phyloP scores from a whole-genome alignment of 2,113 vertebrate genomes.

The Heterocephalus glaber region DNA sequence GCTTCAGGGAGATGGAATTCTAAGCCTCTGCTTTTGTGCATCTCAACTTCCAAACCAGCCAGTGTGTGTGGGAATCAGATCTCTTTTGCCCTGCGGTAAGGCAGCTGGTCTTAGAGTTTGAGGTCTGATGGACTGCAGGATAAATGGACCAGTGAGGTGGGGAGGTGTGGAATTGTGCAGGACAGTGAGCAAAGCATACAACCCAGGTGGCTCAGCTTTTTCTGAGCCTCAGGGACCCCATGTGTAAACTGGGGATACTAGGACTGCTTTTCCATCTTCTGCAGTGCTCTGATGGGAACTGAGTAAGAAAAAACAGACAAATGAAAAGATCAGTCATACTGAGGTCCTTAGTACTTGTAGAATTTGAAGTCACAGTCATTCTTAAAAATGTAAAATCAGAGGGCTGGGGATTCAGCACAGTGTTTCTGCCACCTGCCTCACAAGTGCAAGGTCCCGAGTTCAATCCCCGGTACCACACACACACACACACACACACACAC shows the following conservation, averaged over 20 bases:
- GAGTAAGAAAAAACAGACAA: background rate
- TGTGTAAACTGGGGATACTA: background rate
- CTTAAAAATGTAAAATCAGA: background rate
- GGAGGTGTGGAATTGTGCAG: background rate
- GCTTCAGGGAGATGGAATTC: background rate
- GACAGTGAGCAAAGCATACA: background rate
- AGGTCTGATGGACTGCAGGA: background rate
- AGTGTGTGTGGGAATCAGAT: background rate
- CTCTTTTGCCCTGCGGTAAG: background rate
- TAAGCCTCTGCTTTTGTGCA: background rate
- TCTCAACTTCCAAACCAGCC: background rate
- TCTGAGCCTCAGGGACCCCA: background rate
- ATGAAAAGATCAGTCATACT: background rate
- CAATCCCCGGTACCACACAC: too few species aligned
- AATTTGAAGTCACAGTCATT: background rate
- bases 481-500: too few species aligned
- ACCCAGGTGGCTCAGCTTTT: background rate
- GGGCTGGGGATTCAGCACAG: too few species aligned
- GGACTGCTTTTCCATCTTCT: background rate
- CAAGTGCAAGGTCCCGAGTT: too few species aligned
- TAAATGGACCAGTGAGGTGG: accelerated
- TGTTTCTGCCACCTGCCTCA: too few species aligned
- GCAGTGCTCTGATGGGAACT: background rate
- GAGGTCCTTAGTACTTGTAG: background rate
- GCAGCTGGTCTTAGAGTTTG: background rate